phyloP scores from a whole-genome alignment of 1,140 invertebrate species.

The Muscidifurax raptorellus region DNA sequence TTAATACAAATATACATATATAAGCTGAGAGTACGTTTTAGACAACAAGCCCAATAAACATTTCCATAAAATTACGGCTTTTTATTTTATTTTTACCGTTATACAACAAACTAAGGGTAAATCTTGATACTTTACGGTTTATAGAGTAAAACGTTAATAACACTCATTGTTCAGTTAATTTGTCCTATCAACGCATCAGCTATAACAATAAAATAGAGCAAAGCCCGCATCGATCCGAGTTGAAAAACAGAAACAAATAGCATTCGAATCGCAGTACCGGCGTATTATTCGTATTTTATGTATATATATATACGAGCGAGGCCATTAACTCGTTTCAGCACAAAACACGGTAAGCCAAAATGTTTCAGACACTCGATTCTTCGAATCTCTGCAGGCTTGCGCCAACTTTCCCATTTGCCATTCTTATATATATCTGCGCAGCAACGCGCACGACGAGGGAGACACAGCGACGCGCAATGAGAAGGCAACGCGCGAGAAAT shows the following conservation, averaged over 20 bases:
- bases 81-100: no score
- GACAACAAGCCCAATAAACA: no score
- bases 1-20: no score
- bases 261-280: neutral
- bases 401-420: slow-evolving; percentile 67
- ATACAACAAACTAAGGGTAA: no score
- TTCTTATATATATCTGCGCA: slow-evolving; percentile 64
- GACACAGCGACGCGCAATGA: slow-evolving; percentile 17
- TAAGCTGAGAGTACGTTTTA: no score
- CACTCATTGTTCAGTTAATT: no score
- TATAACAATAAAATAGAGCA: no score
- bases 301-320: neutral
- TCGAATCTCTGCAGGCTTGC: slow-evolving; percentile 45
- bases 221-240: neutral
- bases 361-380: neutral
- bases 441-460: slow-evolving; percentile 34
- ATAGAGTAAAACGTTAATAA: no score
- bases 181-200: no score
- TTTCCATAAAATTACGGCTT: no score
- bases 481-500: slow-evolving; percentile 8
- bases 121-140: no score
- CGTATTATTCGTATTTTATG: neutral
- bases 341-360: no score
- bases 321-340: neutral
- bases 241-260: neutral